Evolutionary conservation across 2,888 invertebrate species (phyloP).

Genomic region (Orthonychiurus folsomi): DNA sequence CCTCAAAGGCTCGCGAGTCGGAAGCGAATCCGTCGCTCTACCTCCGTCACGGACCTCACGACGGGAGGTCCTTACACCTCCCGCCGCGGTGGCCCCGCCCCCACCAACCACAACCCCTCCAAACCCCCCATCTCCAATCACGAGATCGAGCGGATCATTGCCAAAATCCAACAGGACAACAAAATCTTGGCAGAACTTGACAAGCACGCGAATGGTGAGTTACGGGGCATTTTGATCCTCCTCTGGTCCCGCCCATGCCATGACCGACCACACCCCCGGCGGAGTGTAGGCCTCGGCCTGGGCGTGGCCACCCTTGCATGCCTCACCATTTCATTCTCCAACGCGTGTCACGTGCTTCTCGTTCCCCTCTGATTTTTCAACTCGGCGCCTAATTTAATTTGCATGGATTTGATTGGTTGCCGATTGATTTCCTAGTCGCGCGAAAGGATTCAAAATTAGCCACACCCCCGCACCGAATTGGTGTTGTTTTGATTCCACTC

Average conservation of each 20-base stretch:
- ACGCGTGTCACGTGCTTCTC: slow-evolving; percentile 18
- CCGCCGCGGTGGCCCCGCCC: slow-evolving; percentile 17
- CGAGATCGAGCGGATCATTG: slow-evolving; percentile 89
- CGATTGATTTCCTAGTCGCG: too few species aligned
- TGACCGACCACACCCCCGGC: not conserved
- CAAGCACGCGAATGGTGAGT: slow-evolving; percentile 49
- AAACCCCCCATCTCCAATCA: slow-evolving; percentile 21
- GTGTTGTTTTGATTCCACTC: slow-evolving; percentile 10
- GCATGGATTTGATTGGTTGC: not conserved
- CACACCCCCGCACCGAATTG: too few species aligned
- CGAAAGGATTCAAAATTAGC: too few species aligned
- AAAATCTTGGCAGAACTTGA: slow-evolving; percentile 77
- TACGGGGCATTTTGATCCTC: slow-evolving; percentile 4
- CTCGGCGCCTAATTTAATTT: not conserved
- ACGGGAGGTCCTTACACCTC: not conserved
- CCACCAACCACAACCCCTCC: slow-evolving; percentile 35
- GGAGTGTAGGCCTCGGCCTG: not conserved
- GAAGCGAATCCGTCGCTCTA: slow-evolving; percentile 39
- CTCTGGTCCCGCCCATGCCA: not conserved
- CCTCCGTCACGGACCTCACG: slow-evolving; percentile 38
- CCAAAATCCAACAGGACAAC: slow-evolving; percentile 76
- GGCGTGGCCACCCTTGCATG: not conserved
- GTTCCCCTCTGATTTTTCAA: not conserved
- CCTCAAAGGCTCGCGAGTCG: slow-evolving; percentile 21
- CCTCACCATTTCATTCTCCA: slow-evolving; percentile 17